Evolutionary conservation across 2,888 invertebrate genomes (phyloP).

Genomic region (Xanthia icteritia): DNA sequence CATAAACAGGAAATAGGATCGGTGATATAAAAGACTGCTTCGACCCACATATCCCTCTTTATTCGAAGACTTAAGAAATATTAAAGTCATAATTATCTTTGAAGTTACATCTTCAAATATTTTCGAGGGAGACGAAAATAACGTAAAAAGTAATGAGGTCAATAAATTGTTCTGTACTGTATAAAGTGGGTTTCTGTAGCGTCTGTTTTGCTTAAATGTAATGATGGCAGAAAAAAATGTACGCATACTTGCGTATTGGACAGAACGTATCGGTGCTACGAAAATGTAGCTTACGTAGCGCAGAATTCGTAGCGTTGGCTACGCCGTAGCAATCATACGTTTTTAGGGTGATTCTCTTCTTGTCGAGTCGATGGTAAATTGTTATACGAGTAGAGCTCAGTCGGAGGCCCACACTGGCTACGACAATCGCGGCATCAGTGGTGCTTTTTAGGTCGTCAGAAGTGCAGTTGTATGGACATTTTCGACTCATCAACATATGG

Average conservation of each 20-base stretch:
- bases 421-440: background rate
- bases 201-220: constrained; percentile 40
- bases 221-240: constrained; percentile 32
- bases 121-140: constrained; percentile 52
- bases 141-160: constrained; percentile 66
- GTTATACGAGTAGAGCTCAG: background rate
- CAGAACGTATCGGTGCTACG: background rate
- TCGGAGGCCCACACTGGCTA: background rate
- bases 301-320: constrained; percentile 13
- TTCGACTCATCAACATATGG: background rate
- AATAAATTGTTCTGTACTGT: constrained; percentile 56
- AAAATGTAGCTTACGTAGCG: background rate
- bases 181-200: constrained; percentile 34
- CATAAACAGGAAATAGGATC: constrained; percentile 13
- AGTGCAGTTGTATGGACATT: background rate
- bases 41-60: constrained; percentile 13
- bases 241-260: constrained; percentile 7
- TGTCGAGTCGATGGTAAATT: background rate
- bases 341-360: background rate
- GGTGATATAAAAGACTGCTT: background rate
- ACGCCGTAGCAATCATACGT: constrained; percentile 23
- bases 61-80: constrained; percentile 37
- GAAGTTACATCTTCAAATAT: constrained; percentile 57
- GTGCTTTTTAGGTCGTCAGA: background rate
- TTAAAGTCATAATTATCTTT: constrained; percentile 54